A percentile compares a stretch with the other conserved stretches of the same genome.
Conservation (phyloP, 1,140 invertebrate genomes). For the Marisa cornuarietis region DNA sequence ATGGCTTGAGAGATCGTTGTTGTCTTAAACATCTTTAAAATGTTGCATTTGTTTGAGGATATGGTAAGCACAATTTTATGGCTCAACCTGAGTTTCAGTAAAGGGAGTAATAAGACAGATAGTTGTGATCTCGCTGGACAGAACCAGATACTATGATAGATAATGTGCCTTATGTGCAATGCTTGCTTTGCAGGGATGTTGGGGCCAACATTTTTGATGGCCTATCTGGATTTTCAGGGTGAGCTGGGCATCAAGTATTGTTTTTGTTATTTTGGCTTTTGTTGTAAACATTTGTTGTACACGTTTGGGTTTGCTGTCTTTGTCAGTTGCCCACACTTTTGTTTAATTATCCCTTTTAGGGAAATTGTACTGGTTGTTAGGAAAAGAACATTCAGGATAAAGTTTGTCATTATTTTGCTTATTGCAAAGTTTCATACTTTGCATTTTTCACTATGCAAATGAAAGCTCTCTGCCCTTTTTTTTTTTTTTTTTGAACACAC, state of each 20-base stretch:
- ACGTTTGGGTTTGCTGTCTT: background rate
- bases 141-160: too few relatives aligned
- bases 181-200: conserved; percentile 78
- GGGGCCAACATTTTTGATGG: conserved; percentile 94
- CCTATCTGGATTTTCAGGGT: conserved; percentile 90
- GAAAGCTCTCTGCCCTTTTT: background rate
- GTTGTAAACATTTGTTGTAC: conserved; percentile 1
- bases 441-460: background rate
- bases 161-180: background rate
- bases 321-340: background rate
- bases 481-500: too few relatives aligned
- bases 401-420: background rate
- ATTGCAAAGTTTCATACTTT: background rate
- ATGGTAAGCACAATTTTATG: too few relatives aligned
- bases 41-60: too few relatives aligned
- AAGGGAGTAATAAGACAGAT: too few relatives aligned
- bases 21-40: too few relatives aligned
- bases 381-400: background rate
- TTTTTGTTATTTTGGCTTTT: conserved; percentile 15
- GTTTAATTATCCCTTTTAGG: background rate
- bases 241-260: conserved; percentile 57
- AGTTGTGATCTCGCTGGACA: too few relatives aligned
- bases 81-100: too few relatives aligned
- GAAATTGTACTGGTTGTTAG: background rate
- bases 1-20: too few relatives aligned